A percentile compares a stretch with the other conserved stretches of the same genome.
These are phyloP conservation scores for Rhynchophorus ferrugineus DNA, from an alignment of 1,140 invertebrate genomes.

Conservation along the genomic window DNA sequence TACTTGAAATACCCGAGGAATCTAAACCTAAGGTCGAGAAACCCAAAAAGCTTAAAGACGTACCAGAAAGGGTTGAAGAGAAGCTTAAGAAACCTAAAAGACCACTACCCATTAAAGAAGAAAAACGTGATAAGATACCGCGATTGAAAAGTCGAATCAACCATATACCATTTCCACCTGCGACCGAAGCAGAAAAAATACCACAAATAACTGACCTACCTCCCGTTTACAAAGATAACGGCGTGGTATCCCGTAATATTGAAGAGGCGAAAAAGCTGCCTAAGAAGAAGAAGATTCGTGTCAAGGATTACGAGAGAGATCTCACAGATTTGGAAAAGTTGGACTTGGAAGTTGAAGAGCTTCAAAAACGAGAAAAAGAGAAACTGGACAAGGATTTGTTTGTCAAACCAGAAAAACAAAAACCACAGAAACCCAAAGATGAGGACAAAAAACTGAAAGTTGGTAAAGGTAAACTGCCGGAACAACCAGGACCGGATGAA, in stretches of 20 bases:
- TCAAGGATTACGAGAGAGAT: conserved; percentile 51
- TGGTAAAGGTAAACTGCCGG: conserved; percentile 47
- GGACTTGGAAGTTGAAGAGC: conserved; percentile 46
- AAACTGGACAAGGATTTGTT: conserved; percentile 36
- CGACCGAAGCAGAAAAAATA: conserved; percentile 40
- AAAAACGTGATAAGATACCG: conserved; percentile 49
- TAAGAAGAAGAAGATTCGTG: conserved; percentile 42
- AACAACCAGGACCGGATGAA: conserved; percentile 30
- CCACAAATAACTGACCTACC: conserved; percentile 47
- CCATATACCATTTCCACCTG: conserved; percentile 52
- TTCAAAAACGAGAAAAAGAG: conserved; percentile 42
- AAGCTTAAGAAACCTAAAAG: conserved; percentile 40
- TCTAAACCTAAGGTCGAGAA: not conserved
- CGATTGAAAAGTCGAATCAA: conserved; percentile 60
- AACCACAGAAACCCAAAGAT: conserved; percentile 37
- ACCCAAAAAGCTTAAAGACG: not conserved
- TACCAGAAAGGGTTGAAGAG: not conserved
- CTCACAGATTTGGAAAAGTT: conserved; percentile 55
- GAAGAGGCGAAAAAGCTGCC: conserved; percentile 59
- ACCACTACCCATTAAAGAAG: conserved; percentile 46
- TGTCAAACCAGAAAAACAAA: conserved; percentile 34
- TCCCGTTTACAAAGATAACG: conserved; percentile 49
- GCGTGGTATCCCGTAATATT: conserved; percentile 60
- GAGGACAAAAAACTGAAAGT: conserved; percentile 41
- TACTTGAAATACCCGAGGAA: not conserved